Conservation (phyloP, 2,888 invertebrate species). For the Nomada hirtipes region DNA sequence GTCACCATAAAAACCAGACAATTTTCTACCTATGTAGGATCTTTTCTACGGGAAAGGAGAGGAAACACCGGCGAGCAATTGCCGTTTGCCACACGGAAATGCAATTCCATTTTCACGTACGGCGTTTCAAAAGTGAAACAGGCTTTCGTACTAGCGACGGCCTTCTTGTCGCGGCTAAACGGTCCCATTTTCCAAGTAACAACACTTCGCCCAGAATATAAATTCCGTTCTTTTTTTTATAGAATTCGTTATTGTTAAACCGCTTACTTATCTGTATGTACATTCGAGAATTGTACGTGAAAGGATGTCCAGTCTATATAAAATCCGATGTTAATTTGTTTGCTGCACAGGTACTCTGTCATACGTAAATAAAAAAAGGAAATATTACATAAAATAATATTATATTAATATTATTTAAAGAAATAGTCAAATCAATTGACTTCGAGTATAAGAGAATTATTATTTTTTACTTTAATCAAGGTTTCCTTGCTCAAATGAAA, state of each 20-base stretch:
- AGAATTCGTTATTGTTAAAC: too few species aligned
- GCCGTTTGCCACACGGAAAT: constrained; percentile 42
- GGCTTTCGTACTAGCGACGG: constrained; percentile 17
- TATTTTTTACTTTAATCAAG: too few species aligned
- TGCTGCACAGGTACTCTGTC: too few species aligned
- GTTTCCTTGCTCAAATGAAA: too few species aligned
- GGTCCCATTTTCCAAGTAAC: background rate
- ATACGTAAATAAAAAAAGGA: too few species aligned
- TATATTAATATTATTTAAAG: too few species aligned
- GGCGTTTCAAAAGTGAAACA: constrained; percentile 45
- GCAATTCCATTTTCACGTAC: constrained; percentile 53
- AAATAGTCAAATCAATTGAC: too few species aligned
- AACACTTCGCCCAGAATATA: background rate
- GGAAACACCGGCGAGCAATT: constrained; percentile 43
- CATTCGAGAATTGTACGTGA: too few species aligned
- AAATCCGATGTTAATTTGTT: too few species aligned
- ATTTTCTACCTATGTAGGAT: constrained; percentile 37
- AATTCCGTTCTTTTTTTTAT: background rate
- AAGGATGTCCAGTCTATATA: too few species aligned
- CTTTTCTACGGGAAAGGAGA: background rate
- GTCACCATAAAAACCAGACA: constrained; percentile 33
- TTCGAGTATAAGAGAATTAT: too few species aligned
- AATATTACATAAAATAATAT: too few species aligned
- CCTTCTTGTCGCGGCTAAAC: constrained; percentile 11
- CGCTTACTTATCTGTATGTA: background rate